phyloP scores from a whole-genome alignment of 2,113 vertebrate species.

The Cervus canadensis region DNA sequence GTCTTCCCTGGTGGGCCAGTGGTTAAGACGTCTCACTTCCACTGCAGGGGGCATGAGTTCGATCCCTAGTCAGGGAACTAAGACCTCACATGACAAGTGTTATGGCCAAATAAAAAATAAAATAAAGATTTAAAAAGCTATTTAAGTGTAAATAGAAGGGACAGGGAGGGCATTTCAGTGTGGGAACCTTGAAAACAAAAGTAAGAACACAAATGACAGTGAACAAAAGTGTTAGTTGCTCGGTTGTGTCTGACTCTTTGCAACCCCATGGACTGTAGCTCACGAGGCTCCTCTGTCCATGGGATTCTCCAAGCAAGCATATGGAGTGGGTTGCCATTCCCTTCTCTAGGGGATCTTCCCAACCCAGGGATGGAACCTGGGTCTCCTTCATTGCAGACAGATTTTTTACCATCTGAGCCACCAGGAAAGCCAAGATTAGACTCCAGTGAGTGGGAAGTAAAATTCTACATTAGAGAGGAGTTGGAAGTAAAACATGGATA shows the following conservation, averaged over 20 bases:
- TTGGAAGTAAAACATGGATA: background rate
- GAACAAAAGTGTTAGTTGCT: background rate
- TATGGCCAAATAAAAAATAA: background rate
- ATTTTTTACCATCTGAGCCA: background rate
- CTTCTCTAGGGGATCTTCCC: background rate
- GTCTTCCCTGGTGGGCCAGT: background rate
- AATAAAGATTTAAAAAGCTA: background rate
- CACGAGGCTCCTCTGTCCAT: background rate
- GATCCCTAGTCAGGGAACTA: background rate
- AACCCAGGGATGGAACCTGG: background rate
- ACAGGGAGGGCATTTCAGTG: background rate
- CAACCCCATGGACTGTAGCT: background rate
- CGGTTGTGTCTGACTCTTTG: background rate
- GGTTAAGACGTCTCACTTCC: background rate
- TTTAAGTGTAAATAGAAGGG: background rate
- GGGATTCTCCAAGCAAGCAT: background rate
- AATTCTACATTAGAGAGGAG: background rate
- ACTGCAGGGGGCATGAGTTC: background rate
- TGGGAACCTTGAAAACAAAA: background rate
- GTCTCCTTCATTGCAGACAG: background rate
- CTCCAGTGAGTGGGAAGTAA: background rate
- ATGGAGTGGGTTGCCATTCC: background rate
- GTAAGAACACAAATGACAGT: background rate
- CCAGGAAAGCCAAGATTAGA: background rate
- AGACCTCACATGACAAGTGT: background rate